Evolutionary conservation across 2,113 vertebrate genomes (phyloP), one percentile per base, ranked within the genome.

Genomic region (Climacteris rufus): DNA sequence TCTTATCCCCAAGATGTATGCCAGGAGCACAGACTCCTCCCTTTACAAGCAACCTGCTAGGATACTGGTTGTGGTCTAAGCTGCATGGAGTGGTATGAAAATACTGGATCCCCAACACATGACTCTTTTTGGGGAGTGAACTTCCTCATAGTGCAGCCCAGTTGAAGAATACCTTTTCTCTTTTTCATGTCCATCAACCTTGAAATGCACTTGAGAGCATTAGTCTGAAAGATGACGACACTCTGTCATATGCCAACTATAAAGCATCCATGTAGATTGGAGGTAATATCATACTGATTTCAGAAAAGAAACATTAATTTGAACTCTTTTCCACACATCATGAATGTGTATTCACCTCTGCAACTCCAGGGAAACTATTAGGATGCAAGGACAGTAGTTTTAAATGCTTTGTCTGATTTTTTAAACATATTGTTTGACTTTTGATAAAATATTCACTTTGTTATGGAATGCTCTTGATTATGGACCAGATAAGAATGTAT

Each of bases 361-460:
- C 40, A 91, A 33, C 8, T 83, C 63, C 79, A 83, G 37, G 50
- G 78, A 88, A 83, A 89, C 52, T 69, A 92, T 87, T 56, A 93
- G 57, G 71, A 96, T 89, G 53, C 42, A 86, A 93, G 33, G 49
- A 11, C 63, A 90, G 31, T 85, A n/a, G 14, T 69, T 97, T 94
- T 88, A 96, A 96, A 88, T 71, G 22, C n/a, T 83, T 82, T 56
- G 65, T 93, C 53, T 89, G 70, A 93, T 96, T 97, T 96, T 95
- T 81, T 80, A 96, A 97, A 94, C 54, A 92, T 66, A 88, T 69
- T 95, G 54, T 94, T 97, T 97, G 87, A 97, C 64, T 97, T 97
- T 65, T 96, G 56, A 96, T 91, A 89, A 97, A 96, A 97, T 93
- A 96, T 81, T 94, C 68, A 87, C 87, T 97, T 96, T 95, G 76